Evolutionary conservation across 2,113 vertebrate species (phyloP), one percentile per base, ranked within the genome.

Genomic region (Synodontis membranacea): DNA sequence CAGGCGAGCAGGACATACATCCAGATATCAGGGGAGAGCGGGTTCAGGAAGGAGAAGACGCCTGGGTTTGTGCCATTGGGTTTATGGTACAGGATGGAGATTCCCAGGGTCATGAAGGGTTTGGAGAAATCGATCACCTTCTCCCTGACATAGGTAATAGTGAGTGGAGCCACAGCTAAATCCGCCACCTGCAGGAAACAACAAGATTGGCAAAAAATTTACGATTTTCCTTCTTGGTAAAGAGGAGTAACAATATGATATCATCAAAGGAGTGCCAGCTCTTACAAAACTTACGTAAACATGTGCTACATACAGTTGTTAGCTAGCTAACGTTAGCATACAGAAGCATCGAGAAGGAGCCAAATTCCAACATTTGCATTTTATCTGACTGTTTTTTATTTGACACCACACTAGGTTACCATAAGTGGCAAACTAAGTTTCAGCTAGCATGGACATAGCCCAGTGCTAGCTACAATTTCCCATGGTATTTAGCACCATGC

Each of bases 121-220:
- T 99, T 99, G 78, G 98, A 99, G 93, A 99, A 99, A 88, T 99
- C 98, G 6, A 99, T 99, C 83, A 98, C 98, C 83, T 99, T 99
- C 93, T 99, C 98, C 89, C 98, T 94, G 58, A 99, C 97, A 0
- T 99, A 99, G 15, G 98, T 99, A 81, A 99, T 99, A 83, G 98
- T 99, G 50, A 99, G 96, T 37, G 98, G 98, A 60, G 98, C 98
- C 87, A 99, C 98, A 0, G 98, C 98, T 50, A 99, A 94, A 91
- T 99, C 98, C n/a, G 98, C 98, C 93, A 96, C 98, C 98, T 99
- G 93, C 44, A 19, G 42, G 17, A 39, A 4, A 75, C 15, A 83
- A 62, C 70, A 66, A 58, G 42, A 58, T 84, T 1, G 64, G 7
- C 23, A n/a, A 11, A 86, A 44, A 83, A 21, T 5, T 28, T n/a